Evolutionary conservation across 2,888 invertebrate genomes (phyloP), one percentile per base, ranked within the genome.

Genomic region (Panzeria rudis): DNA sequence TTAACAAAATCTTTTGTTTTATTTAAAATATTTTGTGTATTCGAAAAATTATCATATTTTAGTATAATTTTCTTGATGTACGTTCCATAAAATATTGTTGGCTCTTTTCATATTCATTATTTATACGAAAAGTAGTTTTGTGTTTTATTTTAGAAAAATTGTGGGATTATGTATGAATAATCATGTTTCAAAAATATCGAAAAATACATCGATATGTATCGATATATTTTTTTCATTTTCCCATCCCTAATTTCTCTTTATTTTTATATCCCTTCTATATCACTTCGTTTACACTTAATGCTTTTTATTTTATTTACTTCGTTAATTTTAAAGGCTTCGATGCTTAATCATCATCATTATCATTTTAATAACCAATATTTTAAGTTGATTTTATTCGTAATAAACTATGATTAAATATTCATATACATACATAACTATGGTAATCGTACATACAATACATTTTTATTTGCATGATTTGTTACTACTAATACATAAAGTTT

Each of bases 271-370:
- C 8, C 2, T 54, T 56, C 25, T 3, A 15, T 3, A 0, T 25
- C 68, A 47, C 50, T 64, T 54, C 15, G 25, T 73, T 80, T 72
- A 17, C 41, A 72, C 17, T 44, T 41, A 47, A 38, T 17, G n/a
- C 38, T 76, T 25, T 32, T 66, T 62, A 29, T 72, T 59, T 44
- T 38, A 3, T 23, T 68, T 17, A 47, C 15, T 52, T 59, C 23
- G 35, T 66, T 56, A 32, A 8, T 32, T 56, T 29, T 13, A 66
- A 56, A 56, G n/a, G 47, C 32, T 25, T 69, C 9, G 23, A 38
- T 38, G 25, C 29, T 69, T 50, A 38, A 61, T 66, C 56, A 77
- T 61, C 4, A 54, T 20, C 29, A 62, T 73, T 35, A 47, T 61
- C 23, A 47, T 41, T 66, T 56, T 17, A 76, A 47, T 59, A 38